Evolutionary conservation across 1,140 invertebrate genomes (phyloP).

Genomic region (Aplysia californica): DNA sequence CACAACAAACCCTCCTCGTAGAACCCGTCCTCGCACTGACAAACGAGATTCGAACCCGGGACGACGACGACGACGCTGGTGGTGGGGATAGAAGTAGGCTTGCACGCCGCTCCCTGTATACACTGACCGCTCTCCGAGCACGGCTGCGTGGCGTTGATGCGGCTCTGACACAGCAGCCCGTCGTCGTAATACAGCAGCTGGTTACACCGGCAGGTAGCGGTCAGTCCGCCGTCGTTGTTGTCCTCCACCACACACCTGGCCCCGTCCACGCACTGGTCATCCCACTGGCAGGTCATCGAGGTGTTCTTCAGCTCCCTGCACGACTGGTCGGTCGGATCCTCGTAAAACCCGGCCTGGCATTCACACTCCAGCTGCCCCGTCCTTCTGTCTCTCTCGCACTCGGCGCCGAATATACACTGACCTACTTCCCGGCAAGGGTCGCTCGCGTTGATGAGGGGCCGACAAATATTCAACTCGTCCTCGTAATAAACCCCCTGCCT

Average conservation of each 20-base stretch:
- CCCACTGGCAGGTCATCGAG: background rate
- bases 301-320: background rate
- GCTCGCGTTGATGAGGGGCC: conserved; percentile 12
- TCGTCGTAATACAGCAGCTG: background rate
- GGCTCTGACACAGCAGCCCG: background rate
- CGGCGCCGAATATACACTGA: conserved; percentile 22
- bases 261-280: background rate
- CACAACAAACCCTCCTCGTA: conserved; percentile 21
- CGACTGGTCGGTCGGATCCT: background rate
- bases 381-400: background rate
- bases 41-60: background rate
- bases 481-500: conserved; percentile 2
- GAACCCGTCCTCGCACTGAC: conserved; percentile 22
- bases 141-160: background rate
- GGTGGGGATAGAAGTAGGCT: too few species aligned
- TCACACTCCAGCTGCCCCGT: background rate
- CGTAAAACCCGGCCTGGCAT: background rate
- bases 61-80: background rate
- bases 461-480: background rate
- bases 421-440: conserved; percentile 5
- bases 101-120: background rate
- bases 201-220: background rate
- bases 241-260: background rate
- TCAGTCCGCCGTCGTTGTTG: background rate
- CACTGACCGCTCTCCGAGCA: background rate